Evolutionary conservation across 2,797 vertebrate genomes (phyloP), one percentile per base, ranked within the genome.

Genomic region (Aeoliscus strigatus): DNA sequence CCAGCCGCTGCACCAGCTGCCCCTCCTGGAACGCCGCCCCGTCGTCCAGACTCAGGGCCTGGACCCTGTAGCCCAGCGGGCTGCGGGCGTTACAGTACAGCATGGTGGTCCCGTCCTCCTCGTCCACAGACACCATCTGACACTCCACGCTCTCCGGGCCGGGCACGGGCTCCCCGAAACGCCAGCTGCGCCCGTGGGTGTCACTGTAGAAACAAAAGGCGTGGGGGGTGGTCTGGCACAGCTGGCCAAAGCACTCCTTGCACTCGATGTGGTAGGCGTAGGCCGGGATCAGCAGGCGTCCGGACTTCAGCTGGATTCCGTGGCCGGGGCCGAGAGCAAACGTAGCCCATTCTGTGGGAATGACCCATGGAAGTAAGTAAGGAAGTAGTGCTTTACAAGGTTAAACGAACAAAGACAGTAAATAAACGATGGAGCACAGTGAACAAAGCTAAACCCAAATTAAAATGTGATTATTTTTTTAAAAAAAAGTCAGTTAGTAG

Each of bases 61-160:
- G 94, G 1, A 97, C 91, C 6, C 95, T 82, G 81, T 78, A 93
- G 1, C 93, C 93, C 16, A 94, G 60, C 0, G 89, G 83, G 57
- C 94, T 97, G 64, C 96, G 88, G 0, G 94, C 92, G 0, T 98
- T 99, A 51, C 93, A 95, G 79, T 97, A 97, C 53, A 99, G 70
- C 10, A 94, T 26, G 0, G 88, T 89, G 12, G 80, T 86, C 0
- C 93, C 93, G 0, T 86, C 88, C 46, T 93, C 91, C 12, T 92
- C 83, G 0, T 93, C 92, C 73, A 98, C 90, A 0, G 87, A 91
- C 16, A 91, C 94, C 80, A 99, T 64, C 81, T 98, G 96, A 81
- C 94, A 97, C 80, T 98, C 94, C 9, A 94, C 89, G 0, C 90
- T 92, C 60, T 90, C 89, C 4, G 93, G 89, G 13, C 88, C 88